Conservation (phyloP, 2,797 vertebrate species). For the Muscicapa striata region DNA sequence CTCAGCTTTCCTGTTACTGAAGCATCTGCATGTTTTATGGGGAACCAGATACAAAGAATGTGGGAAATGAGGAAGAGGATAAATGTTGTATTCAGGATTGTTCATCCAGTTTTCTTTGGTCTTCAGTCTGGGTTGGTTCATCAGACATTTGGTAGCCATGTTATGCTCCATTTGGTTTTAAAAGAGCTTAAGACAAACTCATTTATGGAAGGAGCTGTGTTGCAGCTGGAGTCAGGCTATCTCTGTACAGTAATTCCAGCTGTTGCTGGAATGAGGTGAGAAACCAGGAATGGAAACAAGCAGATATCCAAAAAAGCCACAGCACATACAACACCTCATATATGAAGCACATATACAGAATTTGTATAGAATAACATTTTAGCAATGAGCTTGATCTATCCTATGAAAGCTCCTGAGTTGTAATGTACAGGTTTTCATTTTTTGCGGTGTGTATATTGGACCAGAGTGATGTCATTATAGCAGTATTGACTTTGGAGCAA, state of each 20-base stretch:
- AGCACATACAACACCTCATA: not conserved
- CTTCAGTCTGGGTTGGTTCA: not conserved
- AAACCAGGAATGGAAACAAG: not conserved
- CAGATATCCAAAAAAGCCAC: not conserved
- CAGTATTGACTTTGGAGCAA: not conserved
- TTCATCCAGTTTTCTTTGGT: constrained; percentile 11
- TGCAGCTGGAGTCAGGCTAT: constrained; percentile 3
- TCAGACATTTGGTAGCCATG: not conserved
- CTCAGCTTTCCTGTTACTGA: not conserved
- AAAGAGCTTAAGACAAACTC: constrained; percentile 19
- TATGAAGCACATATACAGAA: not conserved
- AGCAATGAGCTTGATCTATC: not conserved
- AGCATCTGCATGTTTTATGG: not conserved
- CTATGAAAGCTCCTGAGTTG: not conserved
- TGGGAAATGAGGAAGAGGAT: not conserved
- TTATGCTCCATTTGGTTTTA: constrained; percentile 24
- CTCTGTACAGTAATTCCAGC: constrained; percentile 29
- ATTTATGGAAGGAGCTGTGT: not conserved
- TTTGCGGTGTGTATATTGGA: not conserved
- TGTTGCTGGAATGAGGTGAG: not conserved
- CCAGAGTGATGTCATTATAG: not conserved
- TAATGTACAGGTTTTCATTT: not conserved
- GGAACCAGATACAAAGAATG: not conserved
- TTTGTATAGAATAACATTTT: not conserved
- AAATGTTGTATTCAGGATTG: not conserved